Base-by-base conservation (phyloP, 2,888 invertebrate genomes). In the Aphidius colemani region DNA sequence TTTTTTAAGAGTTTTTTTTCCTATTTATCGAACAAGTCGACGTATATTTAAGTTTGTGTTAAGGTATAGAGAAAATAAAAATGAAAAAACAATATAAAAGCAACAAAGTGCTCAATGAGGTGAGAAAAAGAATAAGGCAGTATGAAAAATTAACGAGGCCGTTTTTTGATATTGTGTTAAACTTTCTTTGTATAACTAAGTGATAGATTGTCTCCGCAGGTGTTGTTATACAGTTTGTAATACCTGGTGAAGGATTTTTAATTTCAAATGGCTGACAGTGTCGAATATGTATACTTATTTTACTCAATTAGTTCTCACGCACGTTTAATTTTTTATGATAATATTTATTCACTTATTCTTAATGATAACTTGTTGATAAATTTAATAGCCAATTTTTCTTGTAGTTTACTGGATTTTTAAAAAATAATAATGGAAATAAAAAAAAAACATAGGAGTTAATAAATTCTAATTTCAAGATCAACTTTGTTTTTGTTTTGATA, bases 131-230 rank as follows among this genome's bases (percentile, higher is more conserved):
- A 68, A 66, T 71, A 72, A 68, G 74, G 69, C 72, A 72, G 72
- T 74, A 74, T 78, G 75, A 77, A 78, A 78, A 78, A 78, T 78
- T 77, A 78, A 77, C 74, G 75, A 72, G 71, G 66, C 67, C 65
- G 70, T 72, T 72, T 74, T 76, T 77, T 75, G 78, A 78, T 75
- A 74, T 70, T 64, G 73, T 72, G 76, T 78, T 76, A 77, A 77
- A 78, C 72, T 77, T 75, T 73, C 74, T 70, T 76, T 75, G 74
- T 73, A 75, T 72, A 69, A 62, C 69, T 69, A 69, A 70, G 74
- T 78, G 77, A 77, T 76, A 75, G 76, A 77, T 77, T 71, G 73
- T 74, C 70, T 63, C 66, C 46, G 55, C 64, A 41, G 48, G 41
- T 30, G 53, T 62, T 65, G 53, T 58, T 53, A 59, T 55, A 50